phyloP scores from a whole-genome alignment of 1,140 invertebrate species.

The Triops cancriformis region DNA sequence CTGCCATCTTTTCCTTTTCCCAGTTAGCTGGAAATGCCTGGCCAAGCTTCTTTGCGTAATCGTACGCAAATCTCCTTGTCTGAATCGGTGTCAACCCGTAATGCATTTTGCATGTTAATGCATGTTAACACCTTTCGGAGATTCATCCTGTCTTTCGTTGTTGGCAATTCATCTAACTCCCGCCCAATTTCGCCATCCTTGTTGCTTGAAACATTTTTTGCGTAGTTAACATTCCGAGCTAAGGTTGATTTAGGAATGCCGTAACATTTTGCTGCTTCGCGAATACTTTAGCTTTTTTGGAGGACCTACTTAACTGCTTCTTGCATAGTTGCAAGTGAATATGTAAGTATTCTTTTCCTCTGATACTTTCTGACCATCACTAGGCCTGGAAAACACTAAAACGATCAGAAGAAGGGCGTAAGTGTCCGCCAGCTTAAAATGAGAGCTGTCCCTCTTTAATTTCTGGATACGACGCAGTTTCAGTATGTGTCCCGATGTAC shows the following conservation, averaged over 20 bases:
- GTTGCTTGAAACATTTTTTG: too few relatives aligned
- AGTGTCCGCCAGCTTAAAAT: too few relatives aligned
- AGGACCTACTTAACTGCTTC: neutral
- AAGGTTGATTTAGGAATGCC: too few relatives aligned
- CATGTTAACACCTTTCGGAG: neutral
- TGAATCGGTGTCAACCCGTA: conserved; percentile 16
- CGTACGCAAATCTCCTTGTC: conserved; percentile 7
- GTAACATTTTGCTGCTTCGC: too few relatives aligned
- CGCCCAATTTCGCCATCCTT: too few relatives aligned
- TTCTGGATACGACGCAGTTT: too few relatives aligned
- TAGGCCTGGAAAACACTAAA: neutral
- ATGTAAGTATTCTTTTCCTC: neutral
- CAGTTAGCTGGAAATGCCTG: too few relatives aligned
- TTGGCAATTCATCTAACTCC: neutral
- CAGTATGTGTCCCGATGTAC: too few relatives aligned
- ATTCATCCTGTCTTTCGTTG: neutral
- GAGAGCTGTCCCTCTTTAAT: too few relatives aligned
- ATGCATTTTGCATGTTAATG: too few relatives aligned
- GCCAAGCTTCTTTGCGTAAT: neutral
- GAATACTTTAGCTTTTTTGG: neutral
- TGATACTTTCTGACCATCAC: neutral
- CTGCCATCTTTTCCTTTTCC: too few relatives aligned
- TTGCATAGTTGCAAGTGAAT: neutral
- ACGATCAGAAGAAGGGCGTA: neutral
- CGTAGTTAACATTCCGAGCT: too few relatives aligned